Base-by-base conservation (phyloP, 2,113 vertebrate species). In the Ceyx melanurus region DNA sequence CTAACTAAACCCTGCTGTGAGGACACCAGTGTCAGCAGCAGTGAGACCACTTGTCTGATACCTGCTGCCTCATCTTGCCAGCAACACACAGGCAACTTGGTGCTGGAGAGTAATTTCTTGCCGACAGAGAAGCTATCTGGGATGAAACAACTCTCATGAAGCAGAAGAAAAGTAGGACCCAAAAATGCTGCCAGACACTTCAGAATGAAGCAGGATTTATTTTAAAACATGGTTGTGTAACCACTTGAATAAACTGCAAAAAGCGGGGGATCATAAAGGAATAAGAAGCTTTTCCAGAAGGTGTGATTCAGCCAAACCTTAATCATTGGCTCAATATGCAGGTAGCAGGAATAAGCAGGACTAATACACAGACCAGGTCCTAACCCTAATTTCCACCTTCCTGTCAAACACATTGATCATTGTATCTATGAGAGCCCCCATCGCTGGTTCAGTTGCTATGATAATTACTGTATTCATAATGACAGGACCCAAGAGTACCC, bases 221-320 rank as follows among this genome's bases (percentile, higher is more conserved):
- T 96, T 96, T 96, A 95, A 91, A 89, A 37, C 43, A 29, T 54
- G 82, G 79, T 96, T 95, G 93, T 80, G 40, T 93, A 96, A 95
- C 67, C 56, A 67, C 57, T 91, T 79, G 66, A 62, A 90, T 81
- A 82, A 89, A 85, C 86, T 85, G 75, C 73, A 93, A 67, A 95
- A 93, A 89, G 74, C 5, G 2, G 43, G 23, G n/a, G 67, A 89
- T 82, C 56, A 16, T 92, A 67, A 56, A 89, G 60, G 87, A 95
- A 75, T 53, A 81, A 88, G 86, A 50, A 82, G 51, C 61, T 65
- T 71, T 79, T 89, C 74, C 77, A 82, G 78, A 92, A 89, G 70
- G 43, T 19, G 43, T 89, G 88, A 92, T 92, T 92, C 78, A 95
- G 89, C 84, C 67, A 92, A 85, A 82, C 67, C 71, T 76, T 46